Conservation (phyloP, 2,888 invertebrate genomes). For the Meteorus colon region DNA sequence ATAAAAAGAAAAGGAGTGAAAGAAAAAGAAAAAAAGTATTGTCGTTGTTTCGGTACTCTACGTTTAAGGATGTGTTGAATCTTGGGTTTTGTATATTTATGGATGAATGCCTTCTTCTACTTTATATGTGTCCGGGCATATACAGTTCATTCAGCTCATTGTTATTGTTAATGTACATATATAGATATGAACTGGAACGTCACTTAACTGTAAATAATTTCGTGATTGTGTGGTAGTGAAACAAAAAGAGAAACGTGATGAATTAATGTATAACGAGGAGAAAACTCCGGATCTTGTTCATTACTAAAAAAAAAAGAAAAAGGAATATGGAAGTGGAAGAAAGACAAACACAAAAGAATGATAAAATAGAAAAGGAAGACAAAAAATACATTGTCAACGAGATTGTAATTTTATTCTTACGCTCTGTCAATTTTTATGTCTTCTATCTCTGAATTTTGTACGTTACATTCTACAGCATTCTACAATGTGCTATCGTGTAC, state of each 20-base stretch:
- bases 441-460: background rate
- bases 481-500: background rate
- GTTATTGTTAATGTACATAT: constrained; percentile 8
- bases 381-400: background rate
- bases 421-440: background rate
- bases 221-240: constrained; percentile 3
- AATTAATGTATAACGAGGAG: constrained; percentile 39
- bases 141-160: constrained; percentile 6
- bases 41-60: constrained; percentile 11
- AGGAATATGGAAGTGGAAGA: too few relatives aligned
- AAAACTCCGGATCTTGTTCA: constrained; percentile 38
- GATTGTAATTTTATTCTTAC: background rate
- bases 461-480: background rate
- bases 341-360: background rate
- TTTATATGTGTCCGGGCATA: background rate
- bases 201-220: constrained; percentile 29
- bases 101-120: constrained; percentile 1
- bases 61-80: background rate
- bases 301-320: background rate
- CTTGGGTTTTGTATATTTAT: constrained; percentile 13
- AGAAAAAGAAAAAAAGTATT: too few relatives aligned
- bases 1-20: background rate
- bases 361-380: background rate
- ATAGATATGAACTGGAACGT: background rate
- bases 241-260: constrained; percentile 38